Base-by-base conservation (phyloP, 2,888 invertebrate species). In the Aphidoletes aphidimyza region DNA sequence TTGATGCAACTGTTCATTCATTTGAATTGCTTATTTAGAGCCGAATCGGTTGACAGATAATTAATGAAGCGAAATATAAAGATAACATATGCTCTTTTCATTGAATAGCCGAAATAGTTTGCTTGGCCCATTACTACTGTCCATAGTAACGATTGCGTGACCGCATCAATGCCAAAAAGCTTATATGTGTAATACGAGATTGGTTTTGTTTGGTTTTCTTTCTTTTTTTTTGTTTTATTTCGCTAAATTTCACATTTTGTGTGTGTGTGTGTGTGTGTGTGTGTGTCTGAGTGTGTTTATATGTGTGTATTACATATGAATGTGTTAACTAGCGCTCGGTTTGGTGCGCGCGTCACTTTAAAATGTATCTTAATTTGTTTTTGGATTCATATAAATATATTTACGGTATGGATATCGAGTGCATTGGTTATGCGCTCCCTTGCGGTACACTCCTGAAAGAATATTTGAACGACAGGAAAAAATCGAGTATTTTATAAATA, bases 51-150 rank as follows among this genome's bases (percentile, higher is more conserved):
- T 69, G 69, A 30, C 9, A 11, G 34, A 69, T 0, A 30, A 30
- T 30, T 69, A 69, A 69, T 69, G 69, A 69, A 69, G 69, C 69
- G 34, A 69, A 54, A 54, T 54, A 47, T 17, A 54, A 54, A 8
- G 6, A 54, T 8, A 54, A 26, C 3, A 54, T 69, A 69, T 69
- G 69, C 69, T 69, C 30, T 69, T 30, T 30, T 14, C 1, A 30
- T 69, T 54, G 54, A 69, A 69, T 69, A 69, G 69, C 69, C 30
- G 17, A 69, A 30, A 54, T 54, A 54, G 9, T 69, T 69, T 0
- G 2, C 3, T 22, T 54, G 22, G 17, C 47, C 17, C 2, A 19
- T 14, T 47, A 19, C 6, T 17, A 47, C 8, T 30, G 69, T n/a
- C 26, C 9, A 30, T 30, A 30, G 14, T 69, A 69, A 69, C 69